A percentile compares a stretch with the other conserved stretches of the same genome.
These are phyloP conservation scores for Ornithoptera priamus DNA, from an alignment of 2,888 invertebrate genomes.

Conservation along the genomic window DNA sequence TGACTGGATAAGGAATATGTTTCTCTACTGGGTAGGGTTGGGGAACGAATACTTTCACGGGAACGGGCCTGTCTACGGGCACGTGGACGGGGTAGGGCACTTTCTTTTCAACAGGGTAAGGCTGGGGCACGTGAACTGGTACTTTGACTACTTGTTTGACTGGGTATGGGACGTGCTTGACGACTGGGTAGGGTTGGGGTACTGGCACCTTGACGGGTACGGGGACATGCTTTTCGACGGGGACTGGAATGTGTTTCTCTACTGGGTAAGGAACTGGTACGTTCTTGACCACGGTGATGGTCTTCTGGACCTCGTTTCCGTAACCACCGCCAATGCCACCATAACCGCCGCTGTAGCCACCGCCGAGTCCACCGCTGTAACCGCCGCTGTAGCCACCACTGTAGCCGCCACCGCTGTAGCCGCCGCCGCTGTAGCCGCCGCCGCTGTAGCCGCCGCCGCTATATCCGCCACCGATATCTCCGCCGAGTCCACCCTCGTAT, in stretches of 20 bases:
- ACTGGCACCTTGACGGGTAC: constrained; percentile 83
- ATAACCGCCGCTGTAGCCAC: constrained; percentile 50
- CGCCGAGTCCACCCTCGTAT: constrained; percentile 43
- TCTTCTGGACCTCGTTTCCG: constrained; percentile 80
- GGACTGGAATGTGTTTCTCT: constrained; percentile 84
- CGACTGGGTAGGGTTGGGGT: constrained; percentile 85
- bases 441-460: no score
- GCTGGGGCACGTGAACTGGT: constrained; percentile 83
- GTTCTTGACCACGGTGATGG: constrained; percentile 86
- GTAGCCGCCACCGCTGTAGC: constrained; percentile 46
- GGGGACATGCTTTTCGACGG: constrained; percentile 83
- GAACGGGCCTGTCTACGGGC: constrained; percentile 74
- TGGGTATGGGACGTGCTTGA: constrained; percentile 83
- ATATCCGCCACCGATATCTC: constrained; percentile 47
- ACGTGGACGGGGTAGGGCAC: constrained; percentile 79
- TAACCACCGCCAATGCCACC: constrained; percentile 46
- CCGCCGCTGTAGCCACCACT: constrained; percentile 36
- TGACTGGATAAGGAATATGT: constrained; percentile 83
- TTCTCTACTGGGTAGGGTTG: constrained; percentile 82
- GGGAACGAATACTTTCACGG: constrained; percentile 78
- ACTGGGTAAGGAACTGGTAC: constrained; percentile 87
- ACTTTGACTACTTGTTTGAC: constrained; percentile 83
- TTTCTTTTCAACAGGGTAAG: constrained; percentile 84
- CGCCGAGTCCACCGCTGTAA: constrained; percentile 48
- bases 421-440: constrained; percentile 39